phyloP scores from a whole-genome alignment of 2,113 vertebrate species.

The Gallinago undulata region DNA sequence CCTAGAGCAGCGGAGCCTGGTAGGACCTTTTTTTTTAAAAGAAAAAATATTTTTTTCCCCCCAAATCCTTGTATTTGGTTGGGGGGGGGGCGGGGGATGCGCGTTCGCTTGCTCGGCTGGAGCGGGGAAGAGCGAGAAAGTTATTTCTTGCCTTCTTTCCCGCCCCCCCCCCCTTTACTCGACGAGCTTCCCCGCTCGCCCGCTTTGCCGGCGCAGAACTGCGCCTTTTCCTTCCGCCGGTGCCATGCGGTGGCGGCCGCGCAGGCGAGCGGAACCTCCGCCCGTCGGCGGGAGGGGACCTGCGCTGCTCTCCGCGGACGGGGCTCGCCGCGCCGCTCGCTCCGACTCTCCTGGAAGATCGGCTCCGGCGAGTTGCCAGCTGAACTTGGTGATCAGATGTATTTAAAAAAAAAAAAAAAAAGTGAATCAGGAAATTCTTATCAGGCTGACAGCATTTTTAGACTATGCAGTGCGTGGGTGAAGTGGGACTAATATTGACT shows the following conservation, averaged over 20 bases:
- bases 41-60: accelerated
- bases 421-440: slow-evolving; percentile 79
- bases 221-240: background rate
- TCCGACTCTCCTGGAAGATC: background rate
- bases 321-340: background rate
- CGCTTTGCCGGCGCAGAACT: background rate
- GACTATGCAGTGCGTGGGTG: slow-evolving; percentile 82
- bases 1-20: background rate
- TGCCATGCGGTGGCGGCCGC: background rate
- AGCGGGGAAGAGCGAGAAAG: background rate
- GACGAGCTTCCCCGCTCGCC: background rate
- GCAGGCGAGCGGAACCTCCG: slow-evolving; percentile 34
- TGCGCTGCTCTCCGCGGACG: background rate
- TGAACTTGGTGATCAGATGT: slow-evolving; percentile 71
- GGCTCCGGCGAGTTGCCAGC: background rate
- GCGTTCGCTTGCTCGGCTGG: background rate
- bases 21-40: background rate
- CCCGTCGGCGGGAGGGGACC: background rate
- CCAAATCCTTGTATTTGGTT: background rate
- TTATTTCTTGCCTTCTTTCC: background rate
- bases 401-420: background rate
- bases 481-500: slow-evolving; percentile 81
- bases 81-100: no score
- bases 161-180: accelerated
- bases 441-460: slow-evolving; percentile 82